These are phyloP conservation scores for Campoplex capitator DNA, from an alignment of 2,888 invertebrate species.

Conservation along the genomic window DNA sequence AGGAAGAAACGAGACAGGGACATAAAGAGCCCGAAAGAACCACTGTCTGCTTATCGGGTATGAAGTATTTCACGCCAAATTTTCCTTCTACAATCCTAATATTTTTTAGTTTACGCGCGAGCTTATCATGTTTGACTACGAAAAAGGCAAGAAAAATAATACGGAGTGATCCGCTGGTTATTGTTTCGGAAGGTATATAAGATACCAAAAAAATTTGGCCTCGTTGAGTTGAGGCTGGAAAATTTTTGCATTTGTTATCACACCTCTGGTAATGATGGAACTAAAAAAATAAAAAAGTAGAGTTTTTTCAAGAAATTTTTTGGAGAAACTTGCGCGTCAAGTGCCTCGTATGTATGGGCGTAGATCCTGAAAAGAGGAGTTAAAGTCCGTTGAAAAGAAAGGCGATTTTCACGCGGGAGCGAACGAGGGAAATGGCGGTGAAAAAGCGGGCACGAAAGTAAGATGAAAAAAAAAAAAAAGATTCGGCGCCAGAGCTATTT, in stretches of 20 bases:
- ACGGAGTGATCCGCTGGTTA: no score
- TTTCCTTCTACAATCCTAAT: not conserved
- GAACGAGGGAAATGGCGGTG: constrained; percentile 40
- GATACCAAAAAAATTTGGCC: no score
- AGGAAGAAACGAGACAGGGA: constrained; percentile 10
- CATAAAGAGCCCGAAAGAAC: constrained; percentile 49
- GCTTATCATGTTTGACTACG: not conserved
- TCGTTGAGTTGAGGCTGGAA: no score
- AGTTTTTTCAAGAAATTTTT: not conserved
- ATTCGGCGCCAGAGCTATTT: constrained; percentile 70
- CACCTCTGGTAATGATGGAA: no score
- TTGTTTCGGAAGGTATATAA: not conserved
- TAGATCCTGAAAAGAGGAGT: not conserved
- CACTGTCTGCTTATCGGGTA: constrained; percentile 38
- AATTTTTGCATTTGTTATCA: no score
- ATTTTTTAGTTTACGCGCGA: not conserved
- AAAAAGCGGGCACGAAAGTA: constrained; percentile 16
- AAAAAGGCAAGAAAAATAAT: not conserved
- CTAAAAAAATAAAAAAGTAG: no score
- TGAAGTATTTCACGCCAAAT: not conserved
- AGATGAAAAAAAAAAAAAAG: constrained; percentile 36
- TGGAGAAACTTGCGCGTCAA: not conserved
- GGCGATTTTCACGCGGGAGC: constrained; percentile 56
- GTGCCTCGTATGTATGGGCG: not conserved
- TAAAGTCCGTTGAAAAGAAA: constrained; percentile 64